Percentiles rank a stretch among this genome's conserved stretches.
Conservation (phyloP, 2,797 vertebrate genomes). For the Alcedo atthis region DNA sequence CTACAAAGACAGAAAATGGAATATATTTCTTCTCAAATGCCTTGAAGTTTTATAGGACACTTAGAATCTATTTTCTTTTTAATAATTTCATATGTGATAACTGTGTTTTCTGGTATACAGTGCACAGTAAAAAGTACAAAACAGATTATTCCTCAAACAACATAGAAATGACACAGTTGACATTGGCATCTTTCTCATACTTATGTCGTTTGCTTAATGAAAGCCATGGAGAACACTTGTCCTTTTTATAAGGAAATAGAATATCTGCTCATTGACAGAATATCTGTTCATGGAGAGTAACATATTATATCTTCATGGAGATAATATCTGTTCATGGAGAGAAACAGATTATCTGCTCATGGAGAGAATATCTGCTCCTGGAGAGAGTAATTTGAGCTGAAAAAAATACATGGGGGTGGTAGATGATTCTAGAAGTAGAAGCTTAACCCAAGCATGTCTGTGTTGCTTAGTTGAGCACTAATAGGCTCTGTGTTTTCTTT, state of each 20-base stretch:
- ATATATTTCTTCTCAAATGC: neutral
- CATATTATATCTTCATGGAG: no score
- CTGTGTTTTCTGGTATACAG: neutral
- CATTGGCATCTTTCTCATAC: neutral
- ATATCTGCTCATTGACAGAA: neutral
- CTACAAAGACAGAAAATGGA: neutral
- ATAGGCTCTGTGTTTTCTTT: neutral
- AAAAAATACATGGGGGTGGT: neutral
- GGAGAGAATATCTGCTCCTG: neutral
- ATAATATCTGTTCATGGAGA: neutral
- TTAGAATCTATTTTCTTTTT: neutral
- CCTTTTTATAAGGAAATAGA: neutral
- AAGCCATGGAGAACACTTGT: neutral
- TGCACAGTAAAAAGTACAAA: neutral
- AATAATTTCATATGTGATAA: neutral
- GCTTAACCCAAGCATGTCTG: fast-evolving
- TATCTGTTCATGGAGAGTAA: neutral
- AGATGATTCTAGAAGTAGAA: neutral
- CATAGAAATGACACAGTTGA: neutral
- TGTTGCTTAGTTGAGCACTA: neutral
- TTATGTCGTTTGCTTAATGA: neutral
- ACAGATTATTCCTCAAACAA: neutral
- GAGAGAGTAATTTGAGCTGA: neutral
- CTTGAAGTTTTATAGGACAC: neutral
- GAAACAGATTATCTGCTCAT: neutral